Percentiles rank a stretch among this genome's conserved stretches.
phyloP scores from a whole-genome alignment of 2,888 invertebrate species.

The Nomada fucata region DNA sequence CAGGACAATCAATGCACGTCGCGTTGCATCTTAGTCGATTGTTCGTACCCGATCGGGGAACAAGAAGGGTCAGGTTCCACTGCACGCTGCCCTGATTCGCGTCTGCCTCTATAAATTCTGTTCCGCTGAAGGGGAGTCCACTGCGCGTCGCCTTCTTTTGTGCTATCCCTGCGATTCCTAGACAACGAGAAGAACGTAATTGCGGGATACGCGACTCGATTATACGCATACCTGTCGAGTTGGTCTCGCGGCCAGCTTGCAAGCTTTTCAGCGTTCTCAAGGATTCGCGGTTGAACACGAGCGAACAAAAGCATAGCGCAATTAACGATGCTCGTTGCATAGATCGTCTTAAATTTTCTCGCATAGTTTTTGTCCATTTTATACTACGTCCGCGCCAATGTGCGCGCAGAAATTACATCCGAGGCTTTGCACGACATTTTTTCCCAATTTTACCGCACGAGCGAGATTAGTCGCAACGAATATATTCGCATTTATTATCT shows the following conservation, averaged over 20 bases:
- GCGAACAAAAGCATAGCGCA: constrained; percentile 21
- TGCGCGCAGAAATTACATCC: no score
- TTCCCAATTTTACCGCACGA: no score
- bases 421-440: background rate
- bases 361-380: constrained; percentile 20
- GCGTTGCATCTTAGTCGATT: constrained; percentile 24
- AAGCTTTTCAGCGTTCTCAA: constrained; percentile 1
- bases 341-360: background rate
- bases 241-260: background rate
- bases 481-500: constrained; percentile 46
- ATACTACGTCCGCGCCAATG: background rate
- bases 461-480: constrained; percentile 26
- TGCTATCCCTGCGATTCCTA: constrained; percentile 70
- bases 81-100: background rate
- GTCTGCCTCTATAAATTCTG: constrained; percentile 15
- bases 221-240: no score
- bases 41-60: background rate
- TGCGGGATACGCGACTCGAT: background rate
- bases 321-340: constrained; percentile 32
- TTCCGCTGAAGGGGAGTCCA: background rate
- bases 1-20: constrained; percentile 34
- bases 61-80: constrained; percentile 24
- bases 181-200: constrained; percentile 45
- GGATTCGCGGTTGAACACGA: background rate
- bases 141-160: constrained; percentile 3